phyloP scores from a whole-genome alignment of 2,888 invertebrate species.

The Oscheius sp. region DNA sequence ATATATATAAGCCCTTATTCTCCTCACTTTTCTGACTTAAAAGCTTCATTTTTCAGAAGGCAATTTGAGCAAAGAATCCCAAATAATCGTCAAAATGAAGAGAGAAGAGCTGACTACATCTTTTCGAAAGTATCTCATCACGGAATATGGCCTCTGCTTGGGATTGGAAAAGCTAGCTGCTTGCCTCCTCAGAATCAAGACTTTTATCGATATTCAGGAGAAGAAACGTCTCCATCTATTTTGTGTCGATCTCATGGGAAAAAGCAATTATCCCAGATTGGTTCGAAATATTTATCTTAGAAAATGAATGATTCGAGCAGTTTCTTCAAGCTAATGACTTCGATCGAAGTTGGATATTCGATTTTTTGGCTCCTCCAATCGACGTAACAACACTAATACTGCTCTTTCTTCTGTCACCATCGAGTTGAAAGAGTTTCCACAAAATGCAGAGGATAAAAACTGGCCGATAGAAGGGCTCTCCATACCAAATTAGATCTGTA shows the following conservation, averaged over 20 bases:
- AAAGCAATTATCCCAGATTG: not conserved
- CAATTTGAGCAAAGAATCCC: not conserved
- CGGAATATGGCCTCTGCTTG: not conserved
- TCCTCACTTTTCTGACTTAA: too few species aligned
- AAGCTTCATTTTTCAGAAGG: too few species aligned
- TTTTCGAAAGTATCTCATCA: not conserved
- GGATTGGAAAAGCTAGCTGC: slow-evolving; percentile 17
- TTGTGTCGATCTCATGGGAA: not conserved
- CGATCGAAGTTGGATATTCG: too few species aligned
- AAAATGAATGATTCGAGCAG: not conserved
- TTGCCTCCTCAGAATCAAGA: not conserved
- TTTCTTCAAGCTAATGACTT: too few species aligned
- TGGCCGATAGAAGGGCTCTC: too few species aligned
- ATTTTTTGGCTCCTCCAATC: too few species aligned
- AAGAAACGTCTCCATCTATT: not conserved
- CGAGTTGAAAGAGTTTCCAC: too few species aligned
- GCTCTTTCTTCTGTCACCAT: too few species aligned
- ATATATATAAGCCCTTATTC: too few species aligned
- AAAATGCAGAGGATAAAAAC: too few species aligned
- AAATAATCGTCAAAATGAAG: not conserved
- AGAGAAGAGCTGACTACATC: not conserved
- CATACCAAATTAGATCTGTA: too few species aligned
- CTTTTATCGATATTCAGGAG: not conserved
- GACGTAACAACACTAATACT: too few species aligned
- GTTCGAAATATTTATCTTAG: not conserved